These are phyloP conservation scores for Taeniopygia guttata DNA, from an alignment of 2,797 vertebrate species.

Conservation along the genomic window DNA sequence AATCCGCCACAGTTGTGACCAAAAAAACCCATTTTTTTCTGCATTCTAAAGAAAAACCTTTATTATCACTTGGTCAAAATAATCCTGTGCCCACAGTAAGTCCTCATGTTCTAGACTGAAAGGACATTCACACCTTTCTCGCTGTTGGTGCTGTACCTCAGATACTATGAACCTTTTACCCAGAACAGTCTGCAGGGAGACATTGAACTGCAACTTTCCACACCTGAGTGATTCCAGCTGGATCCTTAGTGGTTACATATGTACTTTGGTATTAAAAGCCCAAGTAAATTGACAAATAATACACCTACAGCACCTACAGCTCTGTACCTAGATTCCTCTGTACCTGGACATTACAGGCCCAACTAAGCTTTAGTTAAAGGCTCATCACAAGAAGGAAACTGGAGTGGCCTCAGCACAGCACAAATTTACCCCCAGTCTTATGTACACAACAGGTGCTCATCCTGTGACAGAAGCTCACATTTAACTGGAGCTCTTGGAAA, in stretches of 20 bases:
- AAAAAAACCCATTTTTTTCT: accelerated
- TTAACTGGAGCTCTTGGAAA: background rate
- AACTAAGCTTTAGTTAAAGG: background rate
- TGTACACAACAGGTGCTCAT: accelerated
- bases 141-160: background rate
- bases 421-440: background rate
- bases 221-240: background rate
- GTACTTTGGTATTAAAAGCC: background rate
- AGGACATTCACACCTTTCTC: background rate
- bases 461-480: background rate
- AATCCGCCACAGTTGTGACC: background rate
- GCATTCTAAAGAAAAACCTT: background rate
- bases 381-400: background rate
- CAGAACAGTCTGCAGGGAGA: background rate
- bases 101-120: background rate
- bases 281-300: background rate
- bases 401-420: background rate
- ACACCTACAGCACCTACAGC: background rate
- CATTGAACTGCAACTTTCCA: background rate
- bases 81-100: background rate
- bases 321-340: background rate
- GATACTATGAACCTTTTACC: background rate
- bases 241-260: background rate
- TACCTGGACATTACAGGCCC: background rate
- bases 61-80: background rate